Evolutionary conservation across 2,888 invertebrate species (phyloP), one percentile per base, ranked within the genome.

Genomic region (Vesta saturnalis): DNA sequence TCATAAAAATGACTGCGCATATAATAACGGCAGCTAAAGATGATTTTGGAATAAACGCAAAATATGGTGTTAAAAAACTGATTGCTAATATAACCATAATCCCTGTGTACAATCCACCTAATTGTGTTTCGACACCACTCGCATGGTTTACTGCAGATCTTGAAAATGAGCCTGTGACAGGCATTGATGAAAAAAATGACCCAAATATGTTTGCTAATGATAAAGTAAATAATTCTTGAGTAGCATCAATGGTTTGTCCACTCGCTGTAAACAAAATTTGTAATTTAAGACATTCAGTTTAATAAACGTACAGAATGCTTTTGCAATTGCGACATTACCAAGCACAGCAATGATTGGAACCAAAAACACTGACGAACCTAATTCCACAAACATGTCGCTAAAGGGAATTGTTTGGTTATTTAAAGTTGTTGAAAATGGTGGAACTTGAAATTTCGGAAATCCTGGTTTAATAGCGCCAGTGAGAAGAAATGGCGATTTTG

Each of bases 1-100:
- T 94, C 95, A 96, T 96, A 84, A 94, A 95, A 82, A 97, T 92
- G 70, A 97, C 97, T 74, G 97, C 97, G 81, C 94, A 94, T 73
- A 97, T 96, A 70, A 97, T 96, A 54, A 97, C 96, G 1, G 96
- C 95, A 35, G 95, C 95, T 15, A 97, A 85, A 0, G 95, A 92
- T 0, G 95, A 93, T 85, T 94, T 94, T 0, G 95, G 95, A 80
- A 95, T 95, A 83, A 88, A 95, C 77, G 93, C 93, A 84, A 97
- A 97, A 79, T 94, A 94, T 0, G 95, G 95, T 0, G 96, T 95
- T 18, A 97, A 86, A 30, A 96, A 86, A 72, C 92, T 92, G n/a
- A 97, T 85, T 0, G 96, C 93, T 65, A 96, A 80, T 1, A 97
- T 81, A 10, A 97, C 95, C 76, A 96, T 85, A 15, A 90, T 83